These are phyloP conservation scores for Psephotus haematonotus DNA, from an alignment of 2,113 vertebrate genomes.

Conservation along the genomic window DNA sequence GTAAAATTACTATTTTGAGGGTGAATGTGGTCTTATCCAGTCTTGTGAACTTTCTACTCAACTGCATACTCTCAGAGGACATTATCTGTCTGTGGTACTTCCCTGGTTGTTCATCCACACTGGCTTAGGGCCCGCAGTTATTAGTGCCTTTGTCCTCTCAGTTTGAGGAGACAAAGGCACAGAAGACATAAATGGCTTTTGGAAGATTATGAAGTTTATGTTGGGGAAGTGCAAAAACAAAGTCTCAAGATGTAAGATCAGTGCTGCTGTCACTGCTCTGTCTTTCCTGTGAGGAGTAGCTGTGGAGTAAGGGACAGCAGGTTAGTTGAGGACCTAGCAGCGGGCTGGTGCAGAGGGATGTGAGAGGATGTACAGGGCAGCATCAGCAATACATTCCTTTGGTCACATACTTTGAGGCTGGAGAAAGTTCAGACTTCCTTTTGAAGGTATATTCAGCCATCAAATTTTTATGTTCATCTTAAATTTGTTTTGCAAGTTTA, in stretches of 20 bases:
- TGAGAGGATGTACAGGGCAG: neutral
- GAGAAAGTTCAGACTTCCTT: neutral
- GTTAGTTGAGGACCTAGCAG: accelerated
- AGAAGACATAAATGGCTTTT: neutral
- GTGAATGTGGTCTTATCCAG: neutral
- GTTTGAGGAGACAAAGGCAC: accelerated
- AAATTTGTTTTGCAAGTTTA: neutral
- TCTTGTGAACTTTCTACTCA: neutral
- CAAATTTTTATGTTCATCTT: neutral
- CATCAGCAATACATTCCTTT: neutral
- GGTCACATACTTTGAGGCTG: accelerated
- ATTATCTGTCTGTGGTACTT: neutral
- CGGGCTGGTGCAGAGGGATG: neutral
- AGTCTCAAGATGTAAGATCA: neutral
- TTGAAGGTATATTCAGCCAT: neutral
- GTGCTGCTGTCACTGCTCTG: neutral
- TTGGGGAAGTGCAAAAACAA: accelerated
- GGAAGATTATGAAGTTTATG: neutral
- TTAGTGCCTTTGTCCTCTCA: neutral
- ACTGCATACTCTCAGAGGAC: neutral
- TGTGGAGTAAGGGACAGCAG: neutral
- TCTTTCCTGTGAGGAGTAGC: accelerated
- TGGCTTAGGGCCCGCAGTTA: neutral
- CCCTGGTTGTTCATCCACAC: neutral
- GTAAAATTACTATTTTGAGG: neutral